Percentiles rank a stretch among this genome's conserved stretches.
These are phyloP conservation scores for Tachysurus fulvidraco DNA, from an alignment of 2,113 vertebrate species.

Conservation along the genomic window DNA sequence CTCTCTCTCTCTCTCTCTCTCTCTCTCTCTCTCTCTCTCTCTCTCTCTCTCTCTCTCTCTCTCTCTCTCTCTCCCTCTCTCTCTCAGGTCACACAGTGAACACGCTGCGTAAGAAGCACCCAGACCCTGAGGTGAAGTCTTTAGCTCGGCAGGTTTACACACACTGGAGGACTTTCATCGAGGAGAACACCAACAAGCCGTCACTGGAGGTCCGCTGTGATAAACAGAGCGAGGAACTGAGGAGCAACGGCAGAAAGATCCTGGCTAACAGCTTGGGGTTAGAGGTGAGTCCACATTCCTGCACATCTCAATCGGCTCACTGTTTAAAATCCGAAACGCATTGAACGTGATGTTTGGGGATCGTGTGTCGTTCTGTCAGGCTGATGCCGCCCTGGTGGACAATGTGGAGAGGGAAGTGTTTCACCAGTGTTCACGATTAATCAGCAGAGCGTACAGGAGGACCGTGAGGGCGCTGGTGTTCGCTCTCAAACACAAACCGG, in stretches of 20 bases:
- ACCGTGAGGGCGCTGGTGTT: slow-evolving; percentile 86
- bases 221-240: slow-evolving; percentile 81
- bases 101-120: slow-evolving; percentile 78
- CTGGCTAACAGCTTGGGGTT: slow-evolving; percentile 82
- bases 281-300: slow-evolving; percentile 74
- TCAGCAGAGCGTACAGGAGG: slow-evolving; percentile 84
- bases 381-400: slow-evolving; percentile 87
- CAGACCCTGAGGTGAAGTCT: slow-evolving; percentile 79
- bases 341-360: not conserved
- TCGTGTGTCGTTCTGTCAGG: slow-evolving; percentile 64
- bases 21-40: no score
- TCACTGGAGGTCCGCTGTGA: slow-evolving; percentile 89
- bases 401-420: slow-evolving; percentile 94
- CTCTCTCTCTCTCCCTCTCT: no score
- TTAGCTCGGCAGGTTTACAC: slow-evolving; percentile 79
- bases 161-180: slow-evolving; percentile 84
- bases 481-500: slow-evolving; percentile 87
- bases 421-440: slow-evolving; percentile 85
- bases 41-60: no score
- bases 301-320: not conserved
- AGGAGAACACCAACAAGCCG: slow-evolving; percentile 81
- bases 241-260: slow-evolving; percentile 83
- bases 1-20: no score
- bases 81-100: slow-evolving; percentile 84
- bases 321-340: not conserved